Base-by-base conservation (phyloP, 2,888 invertebrate genomes). In the Schizotus pectinicornis region DNA sequence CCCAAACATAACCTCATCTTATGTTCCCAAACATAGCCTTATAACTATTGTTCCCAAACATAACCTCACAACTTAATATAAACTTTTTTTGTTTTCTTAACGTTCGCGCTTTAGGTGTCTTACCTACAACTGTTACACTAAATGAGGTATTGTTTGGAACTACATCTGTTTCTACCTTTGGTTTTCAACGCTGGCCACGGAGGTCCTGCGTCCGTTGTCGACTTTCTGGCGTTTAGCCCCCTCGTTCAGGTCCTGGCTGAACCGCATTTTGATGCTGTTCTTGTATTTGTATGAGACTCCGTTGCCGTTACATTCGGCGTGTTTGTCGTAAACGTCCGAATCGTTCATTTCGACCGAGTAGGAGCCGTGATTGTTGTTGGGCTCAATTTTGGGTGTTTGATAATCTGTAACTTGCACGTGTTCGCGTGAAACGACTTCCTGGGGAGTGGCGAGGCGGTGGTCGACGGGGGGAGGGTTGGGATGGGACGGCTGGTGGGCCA, bases 231-330 rank as follows among this genome's bases (percentile, higher is more conserved):
- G 67, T 59, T 75, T 75, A 8, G 67, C 52, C 34, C 65, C 66
- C 32, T 72, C 71, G 42, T 81, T 82, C 67, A 77, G 63, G 62
- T 80, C 80, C 55, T 80, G 79, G 36, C 71, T 78, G 61, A 96
- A 96, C 57, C 96, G 83, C 76, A 95, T 89, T 74, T 95, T 94
- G 66, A 97, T 96, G 74, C 91, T 92, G 72, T 92, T 95, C 81
- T 97, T 97, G 82, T 95, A 96, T 81, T 96, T 96, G 82, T 95
- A 96, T 1, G 86, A 86, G n/a, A 79, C 71, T 7, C 69, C 69
- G 11, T 57, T 65, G 6, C 71, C 71, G 45, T 66, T 69, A 14
- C 48, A 64, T 39, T 70, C 65, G 0, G 59, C 30, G 30, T 70
- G 65, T 51, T 56, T 59, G 31, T 59, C 59, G 45, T 51, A 56